These are phyloP conservation scores for Nerophis lumbriciformis DNA, from an alignment of 2,113 vertebrate genomes.

Conservation along the genomic window DNA sequence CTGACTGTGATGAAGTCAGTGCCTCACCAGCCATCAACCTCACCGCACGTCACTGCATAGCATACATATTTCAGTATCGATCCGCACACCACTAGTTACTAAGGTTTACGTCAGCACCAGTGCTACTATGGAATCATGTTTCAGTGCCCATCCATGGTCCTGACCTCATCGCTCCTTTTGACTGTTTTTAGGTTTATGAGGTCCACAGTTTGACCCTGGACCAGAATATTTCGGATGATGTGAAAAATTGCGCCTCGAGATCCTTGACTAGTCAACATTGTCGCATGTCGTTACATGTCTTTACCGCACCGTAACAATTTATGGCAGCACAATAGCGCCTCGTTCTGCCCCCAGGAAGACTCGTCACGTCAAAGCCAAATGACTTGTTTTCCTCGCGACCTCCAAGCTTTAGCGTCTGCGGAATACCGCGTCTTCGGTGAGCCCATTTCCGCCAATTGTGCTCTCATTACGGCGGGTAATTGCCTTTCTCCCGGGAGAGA, in stretches of 20 bases:
- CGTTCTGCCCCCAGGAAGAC: slow-evolving; percentile 6
- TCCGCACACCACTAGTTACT: too few relatives aligned
- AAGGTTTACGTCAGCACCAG: too few relatives aligned
- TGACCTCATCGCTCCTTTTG: too few relatives aligned
- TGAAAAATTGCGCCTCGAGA: too few relatives aligned
- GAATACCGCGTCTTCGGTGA: slow-evolving; percentile 43
- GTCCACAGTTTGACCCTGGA: not conserved
- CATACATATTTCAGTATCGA: too few relatives aligned
- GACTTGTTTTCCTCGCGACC: slow-evolving; percentile 13
- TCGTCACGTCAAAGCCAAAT: not conserved
- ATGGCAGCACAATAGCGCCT: not conserved
- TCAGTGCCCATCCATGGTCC: too few relatives aligned
- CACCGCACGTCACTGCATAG: too few relatives aligned
- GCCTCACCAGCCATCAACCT: too few relatives aligned
- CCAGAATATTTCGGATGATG: not conserved
- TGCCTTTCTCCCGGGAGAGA: slow-evolving; percentile 58
- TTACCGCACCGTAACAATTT: not conserved
- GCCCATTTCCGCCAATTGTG: slow-evolving; percentile 54
- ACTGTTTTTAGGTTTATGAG: not conserved
- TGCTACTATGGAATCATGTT: too few relatives aligned
- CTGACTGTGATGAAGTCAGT: too few relatives aligned
- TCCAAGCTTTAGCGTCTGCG: slow-evolving; percentile 25
- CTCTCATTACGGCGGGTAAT: slow-evolving; percentile 56
- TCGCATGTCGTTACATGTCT: too few relatives aligned
- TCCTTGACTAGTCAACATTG: too few relatives aligned